A percentile compares a stretch with the other conserved stretches of the same genome.
These are phyloP conservation scores for Amphimallon solstitiale DNA, from an alignment of 2,888 invertebrate genomes.

Conservation along the genomic window DNA sequence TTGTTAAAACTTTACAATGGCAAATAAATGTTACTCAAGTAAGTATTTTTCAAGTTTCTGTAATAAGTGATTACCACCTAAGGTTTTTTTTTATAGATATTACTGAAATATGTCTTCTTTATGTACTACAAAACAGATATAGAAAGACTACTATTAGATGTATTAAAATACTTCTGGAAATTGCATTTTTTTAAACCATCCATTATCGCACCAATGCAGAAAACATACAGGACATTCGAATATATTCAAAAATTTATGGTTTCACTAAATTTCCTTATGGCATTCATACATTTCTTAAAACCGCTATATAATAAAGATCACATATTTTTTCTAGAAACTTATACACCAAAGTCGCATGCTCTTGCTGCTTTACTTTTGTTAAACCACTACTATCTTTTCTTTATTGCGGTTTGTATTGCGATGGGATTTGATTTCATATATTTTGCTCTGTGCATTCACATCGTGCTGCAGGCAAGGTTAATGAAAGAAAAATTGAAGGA, in stretches of 20 bases:
- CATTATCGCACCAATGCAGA: too few relatives aligned
- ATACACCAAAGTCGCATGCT: not conserved
- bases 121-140: not conserved
- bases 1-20: constrained; percentile 3
- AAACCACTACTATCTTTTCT: not conserved
- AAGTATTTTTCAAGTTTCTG: too few relatives aligned
- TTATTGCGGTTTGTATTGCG: not conserved
- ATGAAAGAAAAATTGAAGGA: constrained; percentile 1
- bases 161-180: not conserved
- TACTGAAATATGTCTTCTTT: not conserved
- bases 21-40: too few relatives aligned
- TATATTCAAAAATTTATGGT: too few relatives aligned
- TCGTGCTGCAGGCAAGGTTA: not conserved
- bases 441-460: not conserved
- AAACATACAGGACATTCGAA: too few relatives aligned
- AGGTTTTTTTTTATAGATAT: not conserved
- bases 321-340: not conserved
- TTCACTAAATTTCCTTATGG: too few relatives aligned
- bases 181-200: too few relatives aligned
- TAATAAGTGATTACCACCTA: too few relatives aligned
- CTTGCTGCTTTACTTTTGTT: not conserved
- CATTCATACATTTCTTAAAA: too few relatives aligned
- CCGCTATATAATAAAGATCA: too few relatives aligned
- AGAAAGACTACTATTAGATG: not conserved
- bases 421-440: not conserved